Percentiles rank a stretch among this genome's conserved stretches.
Conservation (phyloP, 2,113 vertebrate genomes). For the Centrocercus urophasianus region DNA sequence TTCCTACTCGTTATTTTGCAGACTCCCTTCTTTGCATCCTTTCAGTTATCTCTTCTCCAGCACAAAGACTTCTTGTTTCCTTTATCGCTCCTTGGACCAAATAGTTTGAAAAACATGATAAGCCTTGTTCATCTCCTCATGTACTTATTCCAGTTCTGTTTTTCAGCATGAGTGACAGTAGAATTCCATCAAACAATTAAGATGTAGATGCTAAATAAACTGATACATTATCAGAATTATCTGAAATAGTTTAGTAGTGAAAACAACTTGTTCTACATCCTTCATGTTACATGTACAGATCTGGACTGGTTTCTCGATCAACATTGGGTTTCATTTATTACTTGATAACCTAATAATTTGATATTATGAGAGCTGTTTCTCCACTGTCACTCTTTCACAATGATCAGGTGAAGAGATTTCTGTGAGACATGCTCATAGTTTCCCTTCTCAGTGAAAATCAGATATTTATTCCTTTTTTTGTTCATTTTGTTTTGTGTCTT, state of each 20-base stretch:
- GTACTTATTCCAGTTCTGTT: not conserved
- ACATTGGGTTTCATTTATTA: not conserved
- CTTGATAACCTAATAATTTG: not conserved
- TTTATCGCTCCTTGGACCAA: not conserved
- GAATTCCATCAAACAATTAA: not conserved
- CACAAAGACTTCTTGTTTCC: not conserved
- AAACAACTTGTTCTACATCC: not conserved
- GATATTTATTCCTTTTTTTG: not conserved
- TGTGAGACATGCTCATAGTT: not conserved
- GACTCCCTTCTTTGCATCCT: not conserved
- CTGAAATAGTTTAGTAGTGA: not conserved
- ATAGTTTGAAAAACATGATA: not conserved
- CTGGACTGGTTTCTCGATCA: not conserved
- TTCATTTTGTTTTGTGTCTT: not conserved
- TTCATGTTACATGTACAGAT: accelerated
- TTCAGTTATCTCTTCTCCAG: not conserved
- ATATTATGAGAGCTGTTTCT: not conserved
- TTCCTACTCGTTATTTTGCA: not conserved
- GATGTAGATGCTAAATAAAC: not conserved
- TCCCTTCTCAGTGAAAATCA: not conserved
- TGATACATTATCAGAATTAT: not conserved
- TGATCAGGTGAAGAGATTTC: not conserved
- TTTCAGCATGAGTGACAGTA: not conserved
- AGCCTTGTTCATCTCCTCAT: not conserved
- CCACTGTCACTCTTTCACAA: not conserved